Evolutionary conservation across 2,113 vertebrate species (phyloP), one percentile per base, ranked within the genome.

Genomic region (Catharus fuscescens): DNA sequence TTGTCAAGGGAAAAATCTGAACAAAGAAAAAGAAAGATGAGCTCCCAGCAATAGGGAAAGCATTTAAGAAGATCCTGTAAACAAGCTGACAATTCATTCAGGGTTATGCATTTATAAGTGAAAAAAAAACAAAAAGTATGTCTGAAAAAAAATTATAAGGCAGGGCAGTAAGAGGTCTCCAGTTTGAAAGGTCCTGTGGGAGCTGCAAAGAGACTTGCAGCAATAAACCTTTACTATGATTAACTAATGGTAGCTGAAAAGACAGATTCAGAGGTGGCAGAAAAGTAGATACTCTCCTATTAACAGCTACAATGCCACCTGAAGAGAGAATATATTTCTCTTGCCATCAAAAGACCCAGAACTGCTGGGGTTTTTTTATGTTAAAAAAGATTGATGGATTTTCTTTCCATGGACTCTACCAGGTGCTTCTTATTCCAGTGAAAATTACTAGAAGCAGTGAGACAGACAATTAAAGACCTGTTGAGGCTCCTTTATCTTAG

Each of bases 61-160:
- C 50, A 60, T 61, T 94, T 69, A 57, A 86, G 91, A 80, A 4
- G 61, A 40, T 65, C 64, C 80, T 31, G 65, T 81, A 61, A 88
- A 94, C 82, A 95, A 85, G 70, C 48, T 66, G 50, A 83, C 65
- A 80, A 50, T 47, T 83, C 71, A 67, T 88, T 80, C 76, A 78
- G 60, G 32, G 42, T 90, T 93, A 80, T 54, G 24, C 20, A 61
- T 82, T 94, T 90, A 57, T 73, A 62, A 54, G 45, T 23, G 32
- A 20, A 53, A 25, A 32, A 32, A 48, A 45, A 1, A 8, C 14
- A 26, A 25, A 24, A 47, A 8, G 5, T 10, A 6, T 28, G 8
- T 34, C 36, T 54, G 21, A 40, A 32, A 31, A 50, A 40, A 40
- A 32, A 38, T 38, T 18, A 6, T 16, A 19, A 94, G 48, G 5